Conservation (phyloP, 1,140 invertebrate species). For the Tyrophagus putrescentiae region DNA sequence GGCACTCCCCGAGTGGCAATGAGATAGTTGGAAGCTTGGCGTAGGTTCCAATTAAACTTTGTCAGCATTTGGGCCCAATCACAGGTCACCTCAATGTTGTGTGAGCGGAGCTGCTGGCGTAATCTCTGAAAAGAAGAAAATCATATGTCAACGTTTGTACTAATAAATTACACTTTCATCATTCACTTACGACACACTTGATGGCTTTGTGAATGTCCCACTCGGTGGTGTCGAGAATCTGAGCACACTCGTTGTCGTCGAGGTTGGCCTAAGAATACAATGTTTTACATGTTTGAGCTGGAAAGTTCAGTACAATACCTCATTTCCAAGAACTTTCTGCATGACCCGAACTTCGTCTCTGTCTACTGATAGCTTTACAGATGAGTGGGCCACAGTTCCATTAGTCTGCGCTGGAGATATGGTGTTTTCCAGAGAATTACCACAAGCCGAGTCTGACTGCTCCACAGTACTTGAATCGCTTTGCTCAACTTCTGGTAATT, state of each 20-base stretch:
- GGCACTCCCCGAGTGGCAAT: constrained; percentile 28
- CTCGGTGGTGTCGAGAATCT: constrained; percentile 59
- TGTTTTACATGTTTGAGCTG: constrained; percentile 5
- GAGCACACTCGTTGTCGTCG: constrained; percentile 57
- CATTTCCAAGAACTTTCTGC: constrained; percentile 68
- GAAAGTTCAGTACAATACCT: constrained; percentile 38
- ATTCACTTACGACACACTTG: constrained; percentile 45
- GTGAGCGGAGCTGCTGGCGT: constrained; percentile 29
- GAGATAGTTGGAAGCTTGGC: constrained; percentile 34
- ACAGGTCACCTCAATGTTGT: constrained; percentile 30
- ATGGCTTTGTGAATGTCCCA: constrained; percentile 81
- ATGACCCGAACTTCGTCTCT: constrained; percentile 81
- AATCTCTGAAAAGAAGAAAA: constrained; percentile 14
- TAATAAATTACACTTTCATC: background rate
- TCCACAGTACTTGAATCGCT: too few species aligned
- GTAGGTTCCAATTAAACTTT: constrained; percentile 34
- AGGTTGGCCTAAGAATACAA: constrained; percentile 40
- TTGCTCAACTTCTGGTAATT: too few species aligned
- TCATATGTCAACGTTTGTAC: background rate
- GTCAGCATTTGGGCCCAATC: constrained; percentile 34
- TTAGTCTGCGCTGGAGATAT: too few species aligned
- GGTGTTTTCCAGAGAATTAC: too few species aligned
- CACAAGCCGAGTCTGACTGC: too few species aligned
- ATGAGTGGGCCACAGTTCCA: too few species aligned
- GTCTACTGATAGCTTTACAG: too few species aligned